Evolutionary conservation across 2,113 vertebrate genomes (phyloP).

Genomic region (Varanus salvator): DNA sequence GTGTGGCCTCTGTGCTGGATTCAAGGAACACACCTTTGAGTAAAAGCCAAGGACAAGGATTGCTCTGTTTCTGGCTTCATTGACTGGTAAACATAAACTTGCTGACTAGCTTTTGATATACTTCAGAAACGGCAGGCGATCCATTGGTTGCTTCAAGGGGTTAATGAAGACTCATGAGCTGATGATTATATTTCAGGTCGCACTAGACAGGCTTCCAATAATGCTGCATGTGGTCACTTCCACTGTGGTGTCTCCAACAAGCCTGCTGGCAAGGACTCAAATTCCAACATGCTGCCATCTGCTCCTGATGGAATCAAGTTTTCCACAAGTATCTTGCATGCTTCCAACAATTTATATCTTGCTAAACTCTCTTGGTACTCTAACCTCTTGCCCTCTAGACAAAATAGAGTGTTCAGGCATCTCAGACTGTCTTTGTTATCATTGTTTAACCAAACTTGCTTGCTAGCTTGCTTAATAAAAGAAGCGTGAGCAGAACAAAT

Average conservation of each 20-base stretch:
- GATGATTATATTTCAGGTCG: conserved; percentile 63
- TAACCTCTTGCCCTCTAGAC: not conserved
- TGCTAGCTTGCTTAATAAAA: not conserved
- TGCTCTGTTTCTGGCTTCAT: not conserved
- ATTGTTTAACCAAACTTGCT: not conserved
- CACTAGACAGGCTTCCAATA: conserved; percentile 53
- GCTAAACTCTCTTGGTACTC: conserved; percentile 10
- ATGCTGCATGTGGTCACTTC: conserved; percentile 67
- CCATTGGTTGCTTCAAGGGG: conserved; percentile 31
- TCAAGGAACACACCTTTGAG: not conserved
- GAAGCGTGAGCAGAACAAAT: no score
- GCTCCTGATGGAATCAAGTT: conserved; percentile 51
- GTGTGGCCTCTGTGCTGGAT: not conserved
- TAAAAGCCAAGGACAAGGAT: not conserved
- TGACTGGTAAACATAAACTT: not conserved
- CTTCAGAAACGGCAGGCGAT: conserved; percentile 50
- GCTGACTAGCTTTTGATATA: conserved; percentile 29
- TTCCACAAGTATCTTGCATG: conserved; percentile 64
- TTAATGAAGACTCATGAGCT: conserved; percentile 52
- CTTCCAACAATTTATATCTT: conserved; percentile 51
- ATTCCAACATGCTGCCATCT: conserved; percentile 62
- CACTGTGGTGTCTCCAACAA: conserved; percentile 54
- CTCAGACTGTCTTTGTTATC: not conserved
- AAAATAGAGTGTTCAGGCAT: not conserved
- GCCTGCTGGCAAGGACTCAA: conserved; percentile 60